Base-by-base conservation (phyloP, 2,888 invertebrate species). In the Candidula unifasciata region DNA sequence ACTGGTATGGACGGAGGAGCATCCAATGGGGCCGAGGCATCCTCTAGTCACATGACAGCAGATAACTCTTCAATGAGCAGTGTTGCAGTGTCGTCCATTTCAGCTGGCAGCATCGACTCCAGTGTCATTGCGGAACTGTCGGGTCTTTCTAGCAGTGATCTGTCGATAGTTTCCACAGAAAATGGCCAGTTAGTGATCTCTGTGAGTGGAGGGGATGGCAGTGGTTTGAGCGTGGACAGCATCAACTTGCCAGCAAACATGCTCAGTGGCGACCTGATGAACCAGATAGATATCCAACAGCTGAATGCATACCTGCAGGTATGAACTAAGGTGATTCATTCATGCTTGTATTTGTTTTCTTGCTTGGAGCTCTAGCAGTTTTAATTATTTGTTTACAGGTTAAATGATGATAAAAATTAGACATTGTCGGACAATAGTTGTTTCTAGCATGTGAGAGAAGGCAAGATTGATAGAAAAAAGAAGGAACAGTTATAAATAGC, bases 1-100 rank as follows among this genome's bases (percentile, higher is more conserved):
- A 86, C 84, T 57, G 88, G 88, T 35, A 80, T 80, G 27, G 87
- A 86, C 35, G 85, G 73, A 78, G 76, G 84, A 1, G 81, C 86
- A 16, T 35, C 76, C 35, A 87, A 83, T 33, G 44, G 82, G 30
- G 77, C 80, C 10, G 74, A 79, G 21, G 79, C 85, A 8, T 80
- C 87, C 52, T 82, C 86, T 66, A 87, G 81, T 54, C 84, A 85
- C 68, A 80, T 88, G 35, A 87, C 88, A 13, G 79, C 84, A 0
- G 89, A 89, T 80, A 89, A 88, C 79, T 88, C 88, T 0, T 85
- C 85, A 33, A 87, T 89, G 85, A 88, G 88, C 57, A 89, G 85
- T 76, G 87, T 89, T 57, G 88, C 87, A 10, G 82, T 86, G 54
- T 84, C 68, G 24, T 85, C 85, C 57, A 71, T 84, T 54, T 83